A percentile compares a stretch with the other conserved stretches of the same genome.
These are phyloP conservation scores for Stercorarius parasiticus DNA, from an alignment of 2,113 vertebrate genomes.

Conservation along the genomic window DNA sequence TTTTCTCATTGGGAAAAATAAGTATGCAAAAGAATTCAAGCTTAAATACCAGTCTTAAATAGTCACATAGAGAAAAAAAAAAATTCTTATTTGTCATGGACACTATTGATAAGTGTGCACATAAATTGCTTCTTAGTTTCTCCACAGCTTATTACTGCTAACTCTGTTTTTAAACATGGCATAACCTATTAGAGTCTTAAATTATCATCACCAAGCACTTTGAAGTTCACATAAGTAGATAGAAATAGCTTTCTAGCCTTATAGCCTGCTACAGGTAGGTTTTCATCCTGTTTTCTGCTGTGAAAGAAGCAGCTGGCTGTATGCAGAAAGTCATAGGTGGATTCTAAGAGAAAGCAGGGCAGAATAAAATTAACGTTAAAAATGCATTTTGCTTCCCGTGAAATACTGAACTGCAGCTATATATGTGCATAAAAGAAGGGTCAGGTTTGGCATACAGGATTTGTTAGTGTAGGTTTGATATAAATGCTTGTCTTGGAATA, in stretches of 20 bases:
- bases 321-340: neutral
- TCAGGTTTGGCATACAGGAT: neutral
- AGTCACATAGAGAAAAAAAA: fast-evolving
- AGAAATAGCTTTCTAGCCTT: neutral
- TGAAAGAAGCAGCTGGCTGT: neutral
- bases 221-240: neutral
- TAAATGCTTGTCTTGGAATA: neutral
- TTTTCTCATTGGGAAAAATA: neutral
- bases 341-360: neutral
- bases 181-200: neutral
- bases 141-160: neutral
- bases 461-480: neutral
- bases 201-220: neutral
- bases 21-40: neutral
- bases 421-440: neutral
- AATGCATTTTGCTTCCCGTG: neutral
- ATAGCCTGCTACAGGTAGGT: neutral
- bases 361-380: neutral
- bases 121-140: neutral
- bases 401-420: neutral
- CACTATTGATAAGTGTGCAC: neutral
- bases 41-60: neutral
- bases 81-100: neutral
- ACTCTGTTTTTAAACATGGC: neutral
- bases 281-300: neutral